Percentiles rank a stretch among this genome's conserved stretches.
Conservation (phyloP, 2,797 vertebrate species). For the Rhyacichthys aspro region DNA sequence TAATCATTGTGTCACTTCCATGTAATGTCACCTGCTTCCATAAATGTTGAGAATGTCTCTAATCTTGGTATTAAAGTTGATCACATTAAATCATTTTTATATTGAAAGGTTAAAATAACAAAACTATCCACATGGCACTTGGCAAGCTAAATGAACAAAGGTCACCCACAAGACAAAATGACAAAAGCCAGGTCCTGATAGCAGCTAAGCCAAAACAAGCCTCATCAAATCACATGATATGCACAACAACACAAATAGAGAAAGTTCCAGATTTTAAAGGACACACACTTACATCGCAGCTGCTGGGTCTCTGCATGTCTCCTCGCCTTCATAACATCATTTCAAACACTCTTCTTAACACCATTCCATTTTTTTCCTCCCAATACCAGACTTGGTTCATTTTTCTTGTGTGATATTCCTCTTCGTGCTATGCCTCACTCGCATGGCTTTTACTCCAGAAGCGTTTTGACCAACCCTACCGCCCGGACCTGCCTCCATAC, state of each 20-base stretch:
- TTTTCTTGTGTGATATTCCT: constrained; percentile 28
- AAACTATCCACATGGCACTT: not conserved
- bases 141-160: constrained; percentile 9
- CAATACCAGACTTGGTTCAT: not conserved
- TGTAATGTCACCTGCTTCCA: too few species aligned
- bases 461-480: constrained; percentile 37
- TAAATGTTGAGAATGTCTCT: not conserved
- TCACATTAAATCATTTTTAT: not conserved
- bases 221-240: too few species aligned
- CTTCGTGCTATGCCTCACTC: constrained; percentile 2
- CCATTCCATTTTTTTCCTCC: too few species aligned
- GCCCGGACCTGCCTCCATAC: constrained; percentile 57
- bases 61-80: too few species aligned
- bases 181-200: not conserved
- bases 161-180: constrained; percentile 7
- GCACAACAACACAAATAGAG: too few species aligned
- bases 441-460: constrained; percentile 17
- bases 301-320: constrained; percentile 69
- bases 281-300: constrained; percentile 69
- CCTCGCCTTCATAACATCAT: constrained; percentile 29
- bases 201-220: not conserved
- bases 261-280: too few species aligned
- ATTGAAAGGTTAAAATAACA: not conserved
- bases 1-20: too few species aligned
- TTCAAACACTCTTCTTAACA: constrained; percentile 2